Conservation (phyloP, 2,797 vertebrate species). For the Gymnothorax javanicus region DNA sequence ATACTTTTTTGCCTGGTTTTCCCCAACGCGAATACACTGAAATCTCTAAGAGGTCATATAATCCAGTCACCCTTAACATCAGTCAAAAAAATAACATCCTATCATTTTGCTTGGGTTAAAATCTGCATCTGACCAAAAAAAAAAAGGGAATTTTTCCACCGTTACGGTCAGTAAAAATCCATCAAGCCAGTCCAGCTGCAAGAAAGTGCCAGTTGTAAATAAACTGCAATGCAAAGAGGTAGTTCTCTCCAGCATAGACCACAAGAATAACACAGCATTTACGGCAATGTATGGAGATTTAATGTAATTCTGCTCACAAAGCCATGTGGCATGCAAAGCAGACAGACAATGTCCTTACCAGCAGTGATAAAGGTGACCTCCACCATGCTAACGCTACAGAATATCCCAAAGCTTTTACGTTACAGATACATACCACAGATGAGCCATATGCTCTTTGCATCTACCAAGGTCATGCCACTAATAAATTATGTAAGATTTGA, state of each 20-base stretch:
- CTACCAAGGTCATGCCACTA: neutral
- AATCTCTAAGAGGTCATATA: neutral
- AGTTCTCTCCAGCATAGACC: conserved; percentile 22
- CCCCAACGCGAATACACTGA: neutral
- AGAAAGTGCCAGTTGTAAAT: neutral
- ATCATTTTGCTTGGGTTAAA: neutral
- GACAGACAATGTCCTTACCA: neutral
- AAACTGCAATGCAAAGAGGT: conserved; percentile 21
- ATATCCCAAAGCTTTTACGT: neutral
- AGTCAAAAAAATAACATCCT: neutral
- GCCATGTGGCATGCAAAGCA: conserved; percentile 40
- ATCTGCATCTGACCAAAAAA: neutral
- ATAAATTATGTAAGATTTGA: neutral
- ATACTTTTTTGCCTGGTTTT: neutral
- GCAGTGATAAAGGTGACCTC: neutral
- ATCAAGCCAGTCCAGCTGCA: neutral
- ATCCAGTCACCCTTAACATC: neutral
- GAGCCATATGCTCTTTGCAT: neutral
- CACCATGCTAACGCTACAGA: neutral
- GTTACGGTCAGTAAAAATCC: neutral
- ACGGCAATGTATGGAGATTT: conserved; percentile 53
- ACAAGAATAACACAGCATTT: conserved; percentile 30
- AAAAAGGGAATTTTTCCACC: neutral
- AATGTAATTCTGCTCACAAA: conserved; percentile 54
- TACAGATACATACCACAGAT: neutral